Evolutionary conservation across 2,113 vertebrate species (phyloP), one percentile per base, ranked within the genome.

Genomic region (Pagrus major): DNA sequence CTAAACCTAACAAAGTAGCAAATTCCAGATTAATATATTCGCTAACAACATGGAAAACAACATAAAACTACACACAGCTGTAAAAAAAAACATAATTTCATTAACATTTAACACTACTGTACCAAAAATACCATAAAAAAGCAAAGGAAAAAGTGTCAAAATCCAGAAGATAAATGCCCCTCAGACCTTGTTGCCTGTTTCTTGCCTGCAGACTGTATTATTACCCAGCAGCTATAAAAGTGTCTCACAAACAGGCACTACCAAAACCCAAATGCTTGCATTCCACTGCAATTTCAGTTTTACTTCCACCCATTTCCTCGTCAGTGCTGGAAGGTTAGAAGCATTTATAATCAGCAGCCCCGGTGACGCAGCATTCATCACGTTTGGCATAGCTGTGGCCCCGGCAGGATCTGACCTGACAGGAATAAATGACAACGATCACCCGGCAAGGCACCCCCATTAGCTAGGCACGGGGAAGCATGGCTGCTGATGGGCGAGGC

Each of bases 391-490:
- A 52, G 84, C 80, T 29, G 54, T 42, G 63, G 80, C 78, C 87
- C 88, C 89, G 59, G 84, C 83, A 89, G 86, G 83, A 92, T 86
- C 76, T 75, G 72, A 84, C 71, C 88, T 90, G 93, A 93, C 93
- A 91, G 83, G 91, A 91, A 94, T 91, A 93, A 94, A 95, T 88
- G 89, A 90, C 87, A 86, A 46, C 84, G 59, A 89, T 93, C 92
- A 91, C 86, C 86, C 44, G 73, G 69, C 83, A 25, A 83, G 83
- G 59, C 86, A 77, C 76, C 67, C 83, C 88, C 84, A 93, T 94
- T 93, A 93, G 90, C 82, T 29, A 76, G 81, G 78, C 80, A 71
- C 37, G 51, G 55, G 68, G 77, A 76, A 64, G 85, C 76, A 66
- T 47, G 55, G 73, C 73, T 67, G 77, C 78, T 67, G 59, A 52